Base-by-base conservation (phyloP, 2,113 vertebrate genomes). In the Myiagra hebetior region DNA sequence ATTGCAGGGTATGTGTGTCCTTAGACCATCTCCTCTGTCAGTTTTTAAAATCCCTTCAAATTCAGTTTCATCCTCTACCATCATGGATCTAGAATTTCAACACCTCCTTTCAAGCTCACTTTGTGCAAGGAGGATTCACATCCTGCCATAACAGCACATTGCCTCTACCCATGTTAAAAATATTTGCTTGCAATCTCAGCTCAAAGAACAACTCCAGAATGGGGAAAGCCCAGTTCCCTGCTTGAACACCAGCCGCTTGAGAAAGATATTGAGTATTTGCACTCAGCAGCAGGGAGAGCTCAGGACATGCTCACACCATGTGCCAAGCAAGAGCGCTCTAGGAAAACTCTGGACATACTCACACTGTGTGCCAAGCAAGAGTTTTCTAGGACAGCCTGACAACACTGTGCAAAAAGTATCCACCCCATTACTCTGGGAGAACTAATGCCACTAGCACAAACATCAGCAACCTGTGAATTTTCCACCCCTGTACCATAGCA, bases 371-470 rank as follows among this genome's bases (percentile, higher is more conserved):
- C 28, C 57, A 86, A 53, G 26, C 24, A 77, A 73, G 20, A 83
- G 85, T 0, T 1, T 16, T 23, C 52, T 67, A 17, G 0, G 0
- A 63, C 39, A 75, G 65, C 33, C 50, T 19, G 2, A 52, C 1
- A 1, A n/a, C 0, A 0, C 39, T 24, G 28, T 3, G 23, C 37
- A 84, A 28, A 23, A 50, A 42, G 33, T 5, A 74, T 31, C 15
- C 46, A 76, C 8, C 18, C 27, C 30, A 26, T 13, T 18, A n/a
- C 26, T 47, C 56, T 23, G 18, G 8, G 10, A 64, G 37, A 60
- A 35, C 17, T 55, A 50, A 46, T 2, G 12, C 41, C 37, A 74
- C 12, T 26, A 60, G 7, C 15, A 52, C 17, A 75, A 70, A 67
- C 41, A 50, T 2, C 37, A 77, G 72, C n/a, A 90, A 27, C 14